Evolutionary conservation across 2,113 vertebrate species (phyloP), one percentile per base, ranked within the genome.

Genomic region (Rhabdomys dilectus): DNA sequence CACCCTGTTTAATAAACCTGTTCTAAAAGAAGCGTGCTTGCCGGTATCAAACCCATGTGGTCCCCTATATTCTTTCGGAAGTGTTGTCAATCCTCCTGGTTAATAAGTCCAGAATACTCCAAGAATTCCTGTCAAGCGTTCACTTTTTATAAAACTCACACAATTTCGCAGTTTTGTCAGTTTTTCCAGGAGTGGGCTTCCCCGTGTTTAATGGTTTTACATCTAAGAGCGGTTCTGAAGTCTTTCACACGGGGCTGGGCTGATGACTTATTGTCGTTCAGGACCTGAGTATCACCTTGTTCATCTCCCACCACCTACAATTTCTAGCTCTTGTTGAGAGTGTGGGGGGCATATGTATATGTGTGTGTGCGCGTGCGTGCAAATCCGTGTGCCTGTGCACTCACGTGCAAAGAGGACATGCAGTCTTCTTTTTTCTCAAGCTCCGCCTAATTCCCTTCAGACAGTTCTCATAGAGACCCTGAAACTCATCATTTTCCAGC

Each of bases 71-170:
- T 95, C 13, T 88, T 85, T 58, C 22, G 64, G 51, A 64, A 78
- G 73, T 53, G 5, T 73, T 88, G 89, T 88, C 62, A 62, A 34
- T 70, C 48, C 10, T 34, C 4, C 26, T 62, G 31, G 29, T 64
- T 53, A 21, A n/a, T 78, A 70, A 82, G 53, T 93, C 88, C n/a
- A 91, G 51, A 84, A 39, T 66, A 60, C 66, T 80, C 16, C 24
- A 26, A 58, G 24, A 39, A 70, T 60, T 60, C 24, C 73, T 66
- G 34, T 60, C 10, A 31, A 45, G n/a, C 48, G 75, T 62, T 12
- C 12, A 51, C 26, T 26, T 82, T 58, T 81, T 56, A 56, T 21
- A 81, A 81, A 81, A 56, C 78, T 81, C 51, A 56, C 51, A 56
- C 48, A 34, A n/a, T 81, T 82, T 82, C 62, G 68, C 51, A 82